Evolutionary conservation across 2,113 vertebrate species (phyloP).

Genomic region (Maylandia zebra): DNA sequence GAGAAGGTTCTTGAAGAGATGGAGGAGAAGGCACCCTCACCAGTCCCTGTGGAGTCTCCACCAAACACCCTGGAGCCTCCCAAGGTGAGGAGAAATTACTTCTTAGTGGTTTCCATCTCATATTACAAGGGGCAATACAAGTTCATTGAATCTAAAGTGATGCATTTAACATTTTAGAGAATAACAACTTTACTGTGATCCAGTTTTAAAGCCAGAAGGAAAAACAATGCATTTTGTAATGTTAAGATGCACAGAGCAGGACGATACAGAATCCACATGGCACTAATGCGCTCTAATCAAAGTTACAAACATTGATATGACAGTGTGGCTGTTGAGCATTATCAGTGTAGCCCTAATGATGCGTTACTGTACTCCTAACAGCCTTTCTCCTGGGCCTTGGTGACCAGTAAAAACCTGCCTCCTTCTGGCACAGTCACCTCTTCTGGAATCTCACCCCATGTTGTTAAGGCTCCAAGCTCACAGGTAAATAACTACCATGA

Average conservation of each 20-base stretch:
- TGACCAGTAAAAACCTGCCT: slow-evolving; percentile 99
- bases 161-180: background rate
- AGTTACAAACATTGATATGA: background rate
- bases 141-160: background rate
- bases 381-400: slow-evolving; percentile 98
- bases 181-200: background rate
- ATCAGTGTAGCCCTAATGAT: slow-evolving; percentile 4
- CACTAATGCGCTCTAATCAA: background rate
- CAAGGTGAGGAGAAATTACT: slow-evolving; percentile 70
- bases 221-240: background rate
- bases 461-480: slow-evolving; percentile 94
- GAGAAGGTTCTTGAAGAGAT: slow-evolving; percentile 87
- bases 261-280: background rate
- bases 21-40: slow-evolving; percentile 87
- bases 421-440: slow-evolving; percentile 89
- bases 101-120: background rate
- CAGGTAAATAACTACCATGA: slow-evolving; percentile 85
- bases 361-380: slow-evolving; percentile 80
- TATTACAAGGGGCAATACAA: background rate
- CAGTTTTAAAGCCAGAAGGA: background rate
- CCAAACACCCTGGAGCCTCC: slow-evolving; percentile 84
- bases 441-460: slow-evolving; percentile 92
- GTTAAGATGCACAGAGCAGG: background rate
- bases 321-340: background rate
- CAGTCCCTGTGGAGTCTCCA: slow-evolving; percentile 83